These are phyloP conservation scores for Pseudopleuronectes americanus DNA, from an alignment of 2,797 vertebrate genomes.

Conservation along the genomic window DNA sequence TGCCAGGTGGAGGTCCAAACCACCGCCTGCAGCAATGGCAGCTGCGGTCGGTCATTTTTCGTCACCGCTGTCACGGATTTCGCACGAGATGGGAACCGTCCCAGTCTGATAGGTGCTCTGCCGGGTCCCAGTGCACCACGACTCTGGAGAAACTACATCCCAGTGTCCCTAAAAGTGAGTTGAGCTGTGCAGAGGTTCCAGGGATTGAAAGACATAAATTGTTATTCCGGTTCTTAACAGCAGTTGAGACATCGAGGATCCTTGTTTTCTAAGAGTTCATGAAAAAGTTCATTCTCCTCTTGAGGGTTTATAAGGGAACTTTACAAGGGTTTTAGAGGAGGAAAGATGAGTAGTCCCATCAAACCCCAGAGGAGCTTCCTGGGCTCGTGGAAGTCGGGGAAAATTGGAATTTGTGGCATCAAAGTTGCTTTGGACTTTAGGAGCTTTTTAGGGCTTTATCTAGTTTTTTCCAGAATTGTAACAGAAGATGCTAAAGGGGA, in stretches of 20 bases:
- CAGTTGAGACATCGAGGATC: background rate
- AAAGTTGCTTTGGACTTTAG: background rate
- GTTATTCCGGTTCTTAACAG: background rate
- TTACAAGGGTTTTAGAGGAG: background rate
- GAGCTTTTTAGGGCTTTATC: background rate
- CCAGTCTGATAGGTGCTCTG: slow-evolving; percentile 66
- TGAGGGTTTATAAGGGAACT: background rate
- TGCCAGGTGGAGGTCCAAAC: slow-evolving; percentile 81
- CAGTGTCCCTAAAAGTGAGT: slow-evolving; percentile 79
- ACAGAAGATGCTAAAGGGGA: background rate
- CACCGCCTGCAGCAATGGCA: slow-evolving; percentile 58
- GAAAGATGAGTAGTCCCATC: background rate
- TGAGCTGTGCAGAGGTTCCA: background rate
- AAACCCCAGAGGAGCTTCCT: background rate
- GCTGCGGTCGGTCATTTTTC: slow-evolving; percentile 72
- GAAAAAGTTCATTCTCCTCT: background rate
- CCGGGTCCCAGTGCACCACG: slow-evolving; percentile 46
- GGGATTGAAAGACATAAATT: background rate
- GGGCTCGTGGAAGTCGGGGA: background rate
- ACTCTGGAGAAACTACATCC: slow-evolving; percentile 83
- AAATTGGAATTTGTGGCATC: background rate
- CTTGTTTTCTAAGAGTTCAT: background rate
- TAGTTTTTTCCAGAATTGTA: background rate
- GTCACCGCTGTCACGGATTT: slow-evolving; percentile 86
- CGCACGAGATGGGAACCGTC: slow-evolving; percentile 74